Evolutionary conservation across 2,113 vertebrate species (phyloP).

Genomic region (Progne subis): DNA sequence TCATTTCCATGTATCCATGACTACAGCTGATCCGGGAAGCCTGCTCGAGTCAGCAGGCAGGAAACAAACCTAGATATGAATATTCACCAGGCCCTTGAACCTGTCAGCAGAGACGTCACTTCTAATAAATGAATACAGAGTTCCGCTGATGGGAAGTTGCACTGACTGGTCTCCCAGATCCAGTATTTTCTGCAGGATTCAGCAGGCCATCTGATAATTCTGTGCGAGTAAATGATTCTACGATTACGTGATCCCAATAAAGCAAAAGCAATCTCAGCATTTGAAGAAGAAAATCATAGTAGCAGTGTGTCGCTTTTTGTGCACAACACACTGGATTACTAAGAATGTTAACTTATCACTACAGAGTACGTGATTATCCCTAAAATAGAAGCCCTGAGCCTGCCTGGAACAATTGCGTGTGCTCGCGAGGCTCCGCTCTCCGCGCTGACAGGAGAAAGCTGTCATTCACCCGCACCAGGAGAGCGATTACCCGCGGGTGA

Average conservation of each 20-base stretch:
- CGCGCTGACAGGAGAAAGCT: neutral
- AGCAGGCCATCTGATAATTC: neutral
- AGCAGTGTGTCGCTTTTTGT: neutral
- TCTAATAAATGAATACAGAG: neutral
- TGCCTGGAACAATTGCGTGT: neutral
- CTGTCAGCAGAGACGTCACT: neutral
- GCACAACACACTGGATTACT: neutral
- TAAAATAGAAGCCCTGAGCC: neutral
- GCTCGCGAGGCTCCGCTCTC: neutral
- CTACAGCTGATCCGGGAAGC: conserved; percentile 25
- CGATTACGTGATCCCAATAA: neutral
- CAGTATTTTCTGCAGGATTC: neutral
- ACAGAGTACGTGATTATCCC: neutral
- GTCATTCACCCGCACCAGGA: neutral
- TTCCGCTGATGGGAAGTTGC: neutral
- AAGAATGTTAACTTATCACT: neutral
- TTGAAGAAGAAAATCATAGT: neutral
- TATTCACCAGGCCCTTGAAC: neutral
- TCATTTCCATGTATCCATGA: conserved; percentile 45
- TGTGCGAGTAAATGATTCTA: neutral
- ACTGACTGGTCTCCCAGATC: neutral
- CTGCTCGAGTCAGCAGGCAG: neutral
- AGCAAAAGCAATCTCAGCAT: neutral
- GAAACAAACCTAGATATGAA: neutral
- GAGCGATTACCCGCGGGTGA: neutral